Base-by-base conservation (phyloP, 2,888 invertebrate genomes). In the Phrixothrix hirtus region DNA sequence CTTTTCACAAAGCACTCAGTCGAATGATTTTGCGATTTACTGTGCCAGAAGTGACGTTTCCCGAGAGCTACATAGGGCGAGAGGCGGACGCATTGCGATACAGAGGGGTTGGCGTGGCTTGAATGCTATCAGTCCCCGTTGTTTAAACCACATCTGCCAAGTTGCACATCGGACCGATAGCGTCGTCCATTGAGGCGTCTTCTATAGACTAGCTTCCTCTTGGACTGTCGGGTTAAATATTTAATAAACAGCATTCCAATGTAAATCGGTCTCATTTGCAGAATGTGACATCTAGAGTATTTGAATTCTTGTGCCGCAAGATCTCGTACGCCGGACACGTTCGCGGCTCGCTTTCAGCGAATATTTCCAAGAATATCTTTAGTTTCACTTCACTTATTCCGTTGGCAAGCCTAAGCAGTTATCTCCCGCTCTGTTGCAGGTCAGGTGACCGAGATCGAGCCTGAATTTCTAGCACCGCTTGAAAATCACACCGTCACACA, bases 401-500 rank as follows among this genome's bases (percentile, higher is more conserved):
- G 68, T 68, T 67, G 66, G 65, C 66, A 64, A 70, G 65, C 66
- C 65, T 68, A 66, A 67, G 63, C 66, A 62, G 67, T 68, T 67
- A 67, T 64, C 64, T 69, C 62, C 65, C 64, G 63, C 63, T 70
- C 67, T 69, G 65, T 75, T 78, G 17, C 76, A 88, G 88, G 87
- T 77, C 88, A 89, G 77, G 84, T 83, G 78, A 83, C 83, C 59
- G 80, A 80, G 60, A 81, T 81, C 43, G 85, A 83, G 67, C 93
- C 94, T 2, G 88, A 89, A 74, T 94, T 94, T 77, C 81, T 92
- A 66, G 88, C 88, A 62, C 87, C 88, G 46, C 77, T 94, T 71
- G 88, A 90, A 71, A 94, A 94, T 76, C 85, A 89, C 72, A 93
- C 92, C 30, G 89, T 92, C 53, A 86, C 89, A 44, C 90, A 90